phyloP scores from a whole-genome alignment of 2,888 invertebrate species.

The Sylvicola fuscatus region DNA sequence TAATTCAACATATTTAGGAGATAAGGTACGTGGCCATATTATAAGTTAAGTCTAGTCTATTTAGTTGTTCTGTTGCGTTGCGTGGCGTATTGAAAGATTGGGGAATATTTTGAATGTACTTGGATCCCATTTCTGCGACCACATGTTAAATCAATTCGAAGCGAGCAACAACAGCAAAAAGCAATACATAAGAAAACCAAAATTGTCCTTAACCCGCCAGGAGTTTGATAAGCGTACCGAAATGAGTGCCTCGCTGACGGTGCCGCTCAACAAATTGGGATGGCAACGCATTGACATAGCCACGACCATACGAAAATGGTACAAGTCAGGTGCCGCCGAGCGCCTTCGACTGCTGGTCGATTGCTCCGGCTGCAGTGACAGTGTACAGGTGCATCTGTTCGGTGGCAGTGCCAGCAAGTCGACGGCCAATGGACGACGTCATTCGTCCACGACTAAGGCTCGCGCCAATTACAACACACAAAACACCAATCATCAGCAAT shows the following conservation, averaged over 20 bases:
- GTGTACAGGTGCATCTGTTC: slow-evolving; percentile 45
- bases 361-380: slow-evolving; percentile 60
- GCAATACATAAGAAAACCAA: neutral
- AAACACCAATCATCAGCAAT: no score
- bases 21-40: slow-evolving; percentile 28
- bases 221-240: slow-evolving; percentile 36
- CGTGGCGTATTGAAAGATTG: no score
- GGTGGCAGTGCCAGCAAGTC: slow-evolving; percentile 1
- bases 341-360: slow-evolving; percentile 62
- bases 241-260: slow-evolving; percentile 31
- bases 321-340: slow-evolving; percentile 26
- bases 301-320: slow-evolving; percentile 55
- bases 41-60: neutral
- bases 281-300: slow-evolving; percentile 82
- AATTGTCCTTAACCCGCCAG: slow-evolving; percentile 17
- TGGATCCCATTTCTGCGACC: no score
- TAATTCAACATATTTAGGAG: slow-evolving; percentile 38
- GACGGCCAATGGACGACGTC: no score
- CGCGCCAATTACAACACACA: no score
- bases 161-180: no score
- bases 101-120: no score
- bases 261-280: slow-evolving; percentile 44
- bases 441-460: no score
- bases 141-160: no score
- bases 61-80: no score